Percentiles rank a stretch among this genome's conserved stretches.
phyloP scores from a whole-genome alignment of 2,797 vertebrate species.

The Lagorchestes hirsutus region DNA sequence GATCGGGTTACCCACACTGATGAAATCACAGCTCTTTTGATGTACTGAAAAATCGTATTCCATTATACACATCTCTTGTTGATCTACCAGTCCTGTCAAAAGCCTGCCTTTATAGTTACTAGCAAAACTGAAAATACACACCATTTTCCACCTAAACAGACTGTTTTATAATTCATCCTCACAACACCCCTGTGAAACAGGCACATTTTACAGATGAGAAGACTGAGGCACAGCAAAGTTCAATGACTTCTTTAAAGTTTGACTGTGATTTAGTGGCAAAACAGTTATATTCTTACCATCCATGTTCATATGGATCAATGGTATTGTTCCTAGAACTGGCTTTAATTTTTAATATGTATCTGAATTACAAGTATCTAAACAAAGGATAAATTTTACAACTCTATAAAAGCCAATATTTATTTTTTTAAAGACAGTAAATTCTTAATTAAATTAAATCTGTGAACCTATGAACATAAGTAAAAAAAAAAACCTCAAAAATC shows the following conservation, averaged over 20 bases:
- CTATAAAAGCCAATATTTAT: neutral
- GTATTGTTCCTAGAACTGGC: neutral
- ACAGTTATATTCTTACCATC: conserved; percentile 10
- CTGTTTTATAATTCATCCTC: neutral
- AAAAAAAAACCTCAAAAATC: neutral
- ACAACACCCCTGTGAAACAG: neutral
- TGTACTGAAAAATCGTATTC: neutral
- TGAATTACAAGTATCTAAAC: neutral
- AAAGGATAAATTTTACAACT: conserved; percentile 1
- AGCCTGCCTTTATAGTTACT: conserved; percentile 1
- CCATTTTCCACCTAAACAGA: conserved; percentile 28
- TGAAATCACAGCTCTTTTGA: neutral
- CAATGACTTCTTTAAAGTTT: conserved; percentile 36
- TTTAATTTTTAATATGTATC: neutral
- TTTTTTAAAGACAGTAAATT: conserved; percentile 22
- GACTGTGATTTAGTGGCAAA: neutral
- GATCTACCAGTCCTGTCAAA: neutral
- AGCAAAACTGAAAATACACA: conserved; percentile 11
- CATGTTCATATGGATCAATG: neutral
- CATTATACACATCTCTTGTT: neutral
- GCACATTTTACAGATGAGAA: conserved; percentile 16
- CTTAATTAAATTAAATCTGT: neutral
- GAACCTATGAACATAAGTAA: neutral
- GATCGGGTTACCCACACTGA: neutral
- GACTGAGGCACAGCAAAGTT: conserved; percentile 8